Percentiles rank a stretch among this genome's conserved stretches.
phyloP scores from a whole-genome alignment of 1,140 invertebrate genomes.

The Sweltsa coloradensis region DNA sequence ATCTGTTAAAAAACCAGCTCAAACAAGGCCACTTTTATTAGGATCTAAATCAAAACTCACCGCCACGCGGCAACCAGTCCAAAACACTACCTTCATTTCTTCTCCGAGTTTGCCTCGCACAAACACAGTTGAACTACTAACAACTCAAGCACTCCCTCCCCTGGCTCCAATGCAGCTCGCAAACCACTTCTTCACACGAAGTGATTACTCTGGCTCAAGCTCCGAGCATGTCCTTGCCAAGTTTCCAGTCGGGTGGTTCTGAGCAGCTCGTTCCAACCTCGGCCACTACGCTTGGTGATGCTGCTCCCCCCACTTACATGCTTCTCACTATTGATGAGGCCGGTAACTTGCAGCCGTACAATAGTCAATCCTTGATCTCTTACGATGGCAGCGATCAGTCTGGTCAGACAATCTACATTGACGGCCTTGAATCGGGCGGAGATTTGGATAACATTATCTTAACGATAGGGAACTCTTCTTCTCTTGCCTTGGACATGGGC shows the following conservation, averaged over 20 bases:
- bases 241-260: too few relatives aligned
- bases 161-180: too few relatives aligned
- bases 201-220: neutral
- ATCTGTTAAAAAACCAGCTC: too few relatives aligned
- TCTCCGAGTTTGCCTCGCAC: too few relatives aligned
- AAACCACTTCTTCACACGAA: neutral
- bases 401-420: conserved; percentile 29
- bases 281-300: conserved; percentile 34
- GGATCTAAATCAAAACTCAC: too few relatives aligned
- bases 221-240: too few relatives aligned
- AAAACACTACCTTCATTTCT: too few relatives aligned
- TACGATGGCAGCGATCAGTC: conserved; percentile 28
- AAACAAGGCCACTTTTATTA: too few relatives aligned
- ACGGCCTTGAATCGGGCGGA: conserved; percentile 26
- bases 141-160: too few relatives aligned
- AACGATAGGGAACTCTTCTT: conserved; percentile 29
- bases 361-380: conserved; percentile 40
- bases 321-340: conserved; percentile 49
- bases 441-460: conserved; percentile 33
- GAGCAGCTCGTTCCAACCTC: too few relatives aligned
- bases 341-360: conserved; percentile 52
- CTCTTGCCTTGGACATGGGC: conserved; percentile 14
- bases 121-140: too few relatives aligned
- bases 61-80: too few relatives aligned
- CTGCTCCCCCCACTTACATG: conserved; percentile 44